Percentiles rank a stretch among this genome's conserved stretches.
phyloP scores from a whole-genome alignment of 2,113 vertebrate species.

The Athene noctua region DNA sequence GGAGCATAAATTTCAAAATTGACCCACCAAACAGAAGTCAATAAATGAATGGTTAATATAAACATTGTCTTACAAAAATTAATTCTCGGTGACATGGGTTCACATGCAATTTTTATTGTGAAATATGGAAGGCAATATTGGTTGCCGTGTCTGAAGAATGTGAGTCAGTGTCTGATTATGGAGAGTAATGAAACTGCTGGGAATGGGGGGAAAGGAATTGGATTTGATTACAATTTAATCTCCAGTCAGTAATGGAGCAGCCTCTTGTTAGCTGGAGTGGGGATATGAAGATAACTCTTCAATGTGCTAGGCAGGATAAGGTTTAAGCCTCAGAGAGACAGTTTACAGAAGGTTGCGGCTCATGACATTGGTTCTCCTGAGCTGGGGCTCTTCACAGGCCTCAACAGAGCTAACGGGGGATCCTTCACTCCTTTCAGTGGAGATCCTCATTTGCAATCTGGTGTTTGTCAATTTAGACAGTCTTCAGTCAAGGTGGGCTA shows the following conservation, averaged over 20 bases:
- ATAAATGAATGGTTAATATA: slow-evolving; percentile 70
- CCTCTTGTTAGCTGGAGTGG: background rate
- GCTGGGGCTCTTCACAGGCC: background rate
- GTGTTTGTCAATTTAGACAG: background rate
- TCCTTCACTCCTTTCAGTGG: background rate
- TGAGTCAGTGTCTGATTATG: slow-evolving; percentile 31
- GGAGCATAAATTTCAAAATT: slow-evolving; percentile 62
- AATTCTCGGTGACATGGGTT: slow-evolving; percentile 57
- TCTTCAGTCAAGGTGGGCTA: background rate
- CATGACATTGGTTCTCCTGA: fast-evolving
- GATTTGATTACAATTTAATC: slow-evolving; percentile 14
- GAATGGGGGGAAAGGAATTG: background rate
- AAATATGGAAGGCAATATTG: slow-evolving; percentile 41
- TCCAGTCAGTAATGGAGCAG: background rate
- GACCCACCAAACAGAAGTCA: slow-evolving; percentile 63
- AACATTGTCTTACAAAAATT: slow-evolving; percentile 73
- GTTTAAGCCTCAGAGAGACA: background rate
- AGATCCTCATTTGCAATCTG: background rate
- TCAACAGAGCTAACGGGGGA: background rate
- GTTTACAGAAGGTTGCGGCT: background rate
- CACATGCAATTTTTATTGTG: slow-evolving; percentile 47
- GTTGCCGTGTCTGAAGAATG: slow-evolving; percentile 21
- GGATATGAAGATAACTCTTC: background rate
- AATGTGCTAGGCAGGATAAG: background rate
- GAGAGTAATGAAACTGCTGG: slow-evolving; percentile 51